phyloP scores from a whole-genome alignment of 2,888 invertebrate genomes.

The Xanthorhoe designata region DNA sequence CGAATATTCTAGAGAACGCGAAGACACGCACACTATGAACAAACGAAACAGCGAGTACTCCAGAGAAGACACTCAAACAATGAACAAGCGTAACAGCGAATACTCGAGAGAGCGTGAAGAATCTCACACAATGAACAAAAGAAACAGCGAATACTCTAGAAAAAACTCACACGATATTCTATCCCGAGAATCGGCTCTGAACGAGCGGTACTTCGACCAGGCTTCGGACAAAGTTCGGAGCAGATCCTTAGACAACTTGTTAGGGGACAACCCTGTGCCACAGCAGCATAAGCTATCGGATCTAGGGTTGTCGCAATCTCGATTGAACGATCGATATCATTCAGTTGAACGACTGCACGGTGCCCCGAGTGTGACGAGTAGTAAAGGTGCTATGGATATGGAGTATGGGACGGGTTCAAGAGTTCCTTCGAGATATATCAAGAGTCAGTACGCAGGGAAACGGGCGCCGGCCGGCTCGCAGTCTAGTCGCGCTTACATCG shows the following conservation, averaged over 20 bases:
- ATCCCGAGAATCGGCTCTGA: conserved; percentile 93
- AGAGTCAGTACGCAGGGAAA: conserved; percentile 93
- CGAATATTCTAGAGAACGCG: conserved; percentile 28
- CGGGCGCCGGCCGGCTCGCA: conserved; percentile 94
- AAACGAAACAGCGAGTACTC: conserved; percentile 32
- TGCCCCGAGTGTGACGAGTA: conserved; percentile 85
- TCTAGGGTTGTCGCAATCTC: conserved; percentile 93
- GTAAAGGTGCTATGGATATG: conserved; percentile 87
- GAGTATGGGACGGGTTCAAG: conserved; percentile 88
- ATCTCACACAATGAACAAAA: conserved; percentile 34
- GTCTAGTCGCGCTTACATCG: conserved; percentile 94
- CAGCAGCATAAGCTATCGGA: conserved; percentile 88
- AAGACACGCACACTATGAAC: conserved; percentile 2
- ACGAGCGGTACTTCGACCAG: conserved; percentile 94
- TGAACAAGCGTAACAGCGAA: conserved; percentile 28
- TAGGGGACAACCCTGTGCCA: conserved; percentile 88
- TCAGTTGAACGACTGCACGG: conserved; percentile 91
- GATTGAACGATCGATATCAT: conserved; percentile 95
- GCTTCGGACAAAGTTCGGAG: conserved; percentile 91
- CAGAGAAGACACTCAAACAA: conserved; percentile 9
- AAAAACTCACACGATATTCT: conserved; percentile 92
- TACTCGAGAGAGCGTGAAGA: conserved; percentile 31
- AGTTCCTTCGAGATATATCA: conserved; percentile 90
- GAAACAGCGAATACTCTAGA: conserved; percentile 75
- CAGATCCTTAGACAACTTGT: conserved; percentile 91